Evolutionary conservation across 2,113 vertebrate genomes (phyloP), one percentile per base, ranked within the genome.

Genomic region (Corythoichthys haematopterus): DNA sequence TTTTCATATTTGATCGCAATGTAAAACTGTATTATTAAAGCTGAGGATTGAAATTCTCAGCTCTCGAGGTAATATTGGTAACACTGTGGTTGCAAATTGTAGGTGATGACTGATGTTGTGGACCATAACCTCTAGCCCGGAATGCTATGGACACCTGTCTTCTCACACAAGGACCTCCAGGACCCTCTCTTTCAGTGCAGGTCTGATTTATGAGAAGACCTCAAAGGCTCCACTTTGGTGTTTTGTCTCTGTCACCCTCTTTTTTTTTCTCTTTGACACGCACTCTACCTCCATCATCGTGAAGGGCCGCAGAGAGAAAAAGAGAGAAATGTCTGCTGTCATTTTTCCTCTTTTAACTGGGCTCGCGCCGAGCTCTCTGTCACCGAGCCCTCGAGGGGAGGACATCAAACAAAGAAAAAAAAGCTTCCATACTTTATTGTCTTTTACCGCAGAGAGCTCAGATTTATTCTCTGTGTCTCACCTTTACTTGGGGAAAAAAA

Each of bases 341-440:
- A 85, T 88, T 84, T 85, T 80, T 78, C 40, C 77, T 84, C 83
- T 85, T 88, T 88, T 82, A 88, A 89, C 80, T 77, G 77, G 78
- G 79, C 69, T 76, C 77, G 70, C 76, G 81, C 80, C 68, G 80
- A 64, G 13, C 66, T 78, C 68, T 83, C 81, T 85, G 83, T 85
- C 88, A 80, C 75, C 73, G 60, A 75, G 62, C 71, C 85, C 84
- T 77, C 5, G 75, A 80, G 80, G 86, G 82, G 68, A 83, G 76
- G 76, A 84, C 80, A 85, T 85, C 80, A 82, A 86, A 83, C 83
- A 82, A 83, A 82, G 83, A 79, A 82, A 89, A 83, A 85, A 83
- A 85, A 71, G 72, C 88, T 79, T 84, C 82, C 84, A 76, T 80
- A 85, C 82, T 84, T 85, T 88, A 88, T 87, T 87, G 86, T 89